phyloP scores from a whole-genome alignment of 2,797 vertebrate genomes.

The Enteromius treurensis region DNA sequence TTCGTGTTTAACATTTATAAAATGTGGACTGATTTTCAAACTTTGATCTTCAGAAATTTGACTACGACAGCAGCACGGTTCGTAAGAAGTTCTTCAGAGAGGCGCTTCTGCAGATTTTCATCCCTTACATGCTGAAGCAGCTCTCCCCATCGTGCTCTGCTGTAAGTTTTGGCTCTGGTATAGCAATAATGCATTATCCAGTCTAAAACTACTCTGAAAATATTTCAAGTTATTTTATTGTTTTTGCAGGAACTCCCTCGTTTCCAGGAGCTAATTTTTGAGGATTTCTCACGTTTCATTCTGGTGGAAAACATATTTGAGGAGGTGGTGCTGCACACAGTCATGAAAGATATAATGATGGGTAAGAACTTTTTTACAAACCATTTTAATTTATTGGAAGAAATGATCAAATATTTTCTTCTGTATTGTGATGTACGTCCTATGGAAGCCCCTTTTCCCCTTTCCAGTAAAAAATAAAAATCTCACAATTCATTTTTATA shows the following conservation, averaged over 20 bases:
- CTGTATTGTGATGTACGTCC: not conserved
- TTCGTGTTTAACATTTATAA: not conserved
- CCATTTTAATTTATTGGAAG: not conserved
- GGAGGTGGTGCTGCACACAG: constrained; percentile 92
- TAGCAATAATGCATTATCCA: not conserved
- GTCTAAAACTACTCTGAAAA: not conserved
- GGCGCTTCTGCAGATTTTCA: constrained; percentile 93
- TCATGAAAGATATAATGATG: constrained; percentile 96
- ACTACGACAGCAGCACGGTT: constrained; percentile 96
- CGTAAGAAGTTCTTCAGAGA: constrained; percentile 96
- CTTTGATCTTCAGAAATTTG: constrained; percentile 83
- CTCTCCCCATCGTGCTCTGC: constrained; percentile 82
- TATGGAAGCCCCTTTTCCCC: no score
- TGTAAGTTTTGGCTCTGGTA: constrained; percentile 40
- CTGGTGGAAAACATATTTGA: constrained; percentile 93
- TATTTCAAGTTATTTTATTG: not conserved
- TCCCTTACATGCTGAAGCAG: constrained; percentile 95
- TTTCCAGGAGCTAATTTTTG: constrained; percentile 94
- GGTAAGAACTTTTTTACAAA: constrained; percentile 72
- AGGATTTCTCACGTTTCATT: constrained; percentile 91
- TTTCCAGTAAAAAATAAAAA: no score
- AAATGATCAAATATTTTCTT: not conserved
- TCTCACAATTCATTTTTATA: no score
- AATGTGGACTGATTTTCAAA: not conserved
- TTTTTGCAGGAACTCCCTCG: constrained; percentile 83